Evolutionary conservation across 2,888 invertebrate genomes (phyloP), one percentile per base, ranked within the genome.

Genomic region (Athalia circularis): DNA sequence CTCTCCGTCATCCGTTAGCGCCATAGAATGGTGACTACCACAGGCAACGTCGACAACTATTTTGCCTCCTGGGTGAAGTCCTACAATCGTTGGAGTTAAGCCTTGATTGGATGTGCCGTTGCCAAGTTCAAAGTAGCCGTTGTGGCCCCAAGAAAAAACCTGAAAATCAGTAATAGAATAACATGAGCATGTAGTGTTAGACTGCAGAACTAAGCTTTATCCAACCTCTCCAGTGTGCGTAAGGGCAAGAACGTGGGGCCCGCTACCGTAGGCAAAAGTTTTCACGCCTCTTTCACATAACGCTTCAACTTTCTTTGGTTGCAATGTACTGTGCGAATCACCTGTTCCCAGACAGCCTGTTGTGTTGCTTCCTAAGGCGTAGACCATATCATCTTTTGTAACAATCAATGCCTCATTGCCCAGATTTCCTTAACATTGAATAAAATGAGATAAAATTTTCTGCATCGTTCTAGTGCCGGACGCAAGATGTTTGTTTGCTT

Each of bases 121-220:
- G 65, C 93, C 93, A 7, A 93, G 86, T 87, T 93, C 92, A 82
- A 92, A 92, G 81, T 92, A 93, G 4, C 92, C 92, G 87, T 93
- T 93, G 85, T 92, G 92, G 5, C 93, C 93, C 93, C 93, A 94
- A 64, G 92, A 91, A 86, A 91, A 93, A 2, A 94, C 88, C 89
- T 89, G 5, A 48, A 29, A 29, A 29, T 29, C 29, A 29, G 29
- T 29, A 29, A 29, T 29, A 2, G 29, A 29, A 29, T 29, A 29
- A 29, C 29, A 29, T 2, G 29, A 29, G 29, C 29, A 29, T 29
- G 29, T 29, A 29, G 29, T 29, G 29, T 65, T 11, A 43, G 29
- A 43, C 9, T 45, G 13, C 43, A 47, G 11, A 11, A 65, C 15
- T 1, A 62, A 11, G 13, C 15, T 13, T 29, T 62, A 54, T 52